phyloP scores from a whole-genome alignment of 2,888 invertebrate species.

The Tipula helvola region DNA sequence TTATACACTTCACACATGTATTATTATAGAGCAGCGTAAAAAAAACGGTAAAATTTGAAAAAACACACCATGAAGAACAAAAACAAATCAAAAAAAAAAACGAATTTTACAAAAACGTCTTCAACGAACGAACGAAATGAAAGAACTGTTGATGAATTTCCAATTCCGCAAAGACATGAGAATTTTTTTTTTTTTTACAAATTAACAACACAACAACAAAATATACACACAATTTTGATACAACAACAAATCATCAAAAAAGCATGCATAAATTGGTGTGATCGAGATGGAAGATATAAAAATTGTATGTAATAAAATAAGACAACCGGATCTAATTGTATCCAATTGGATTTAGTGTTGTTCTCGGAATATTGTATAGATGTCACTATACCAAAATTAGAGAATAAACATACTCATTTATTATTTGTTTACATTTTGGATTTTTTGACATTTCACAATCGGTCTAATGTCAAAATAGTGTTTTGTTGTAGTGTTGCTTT shows the following conservation, averaged over 20 bases:
- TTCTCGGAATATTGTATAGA: not conserved
- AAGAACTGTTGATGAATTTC: constrained; percentile 5
- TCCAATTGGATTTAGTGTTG: not conserved
- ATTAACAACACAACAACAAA: not conserved
- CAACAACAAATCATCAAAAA: not conserved
- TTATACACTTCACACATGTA: not conserved
- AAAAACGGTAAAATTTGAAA: not conserved
- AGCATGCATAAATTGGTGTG: not conserved
- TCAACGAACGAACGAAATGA: not conserved
- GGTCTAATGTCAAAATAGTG: not conserved
- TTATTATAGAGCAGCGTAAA: not conserved
- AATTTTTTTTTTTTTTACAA: not conserved
- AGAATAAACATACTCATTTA: not conserved
- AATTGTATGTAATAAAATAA: not conserved
- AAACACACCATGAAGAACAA: not conserved
- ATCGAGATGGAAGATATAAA: not conserved
- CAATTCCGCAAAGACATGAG: constrained; percentile 10
- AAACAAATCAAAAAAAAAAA: not conserved
- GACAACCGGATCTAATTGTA: not conserved
- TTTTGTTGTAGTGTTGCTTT: not conserved
- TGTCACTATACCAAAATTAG: not conserved
- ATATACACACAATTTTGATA: not conserved
- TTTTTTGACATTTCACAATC: not conserved
- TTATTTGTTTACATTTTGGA: not conserved
- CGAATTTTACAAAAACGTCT: not conserved